Conservation (phyloP, 2,888 invertebrate species). For the Tinea semifulvella region DNA sequence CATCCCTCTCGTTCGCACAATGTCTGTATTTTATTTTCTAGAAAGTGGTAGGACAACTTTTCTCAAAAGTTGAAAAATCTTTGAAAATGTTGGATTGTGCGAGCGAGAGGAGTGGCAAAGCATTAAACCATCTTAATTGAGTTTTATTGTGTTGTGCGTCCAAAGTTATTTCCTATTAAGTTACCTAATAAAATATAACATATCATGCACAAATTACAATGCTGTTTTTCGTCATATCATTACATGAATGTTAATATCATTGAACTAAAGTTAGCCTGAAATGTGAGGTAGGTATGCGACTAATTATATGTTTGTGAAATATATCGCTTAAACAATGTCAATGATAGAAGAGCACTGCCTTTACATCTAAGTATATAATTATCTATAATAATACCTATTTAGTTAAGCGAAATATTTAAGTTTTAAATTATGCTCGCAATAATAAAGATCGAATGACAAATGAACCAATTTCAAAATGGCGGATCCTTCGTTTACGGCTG, state of each 20-base stretch:
- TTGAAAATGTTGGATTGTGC: no score
- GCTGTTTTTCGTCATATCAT: conserved; percentile 16
- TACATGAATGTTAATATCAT: conserved; percentile 4
- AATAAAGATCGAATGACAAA: not conserved
- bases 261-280: conserved; percentile 12
- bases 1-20: no score
- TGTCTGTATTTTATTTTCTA: no score
- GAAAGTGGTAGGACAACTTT: no score
- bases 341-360: conserved; percentile 48
- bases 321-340: conserved; percentile 38
- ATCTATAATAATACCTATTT: conserved; percentile 20
- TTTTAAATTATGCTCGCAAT: not conserved
- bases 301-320: conserved; percentile 23
- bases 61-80: no score
- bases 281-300: not conserved
- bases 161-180: no score
- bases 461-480: conserved; percentile 14
- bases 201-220: conserved; percentile 53
- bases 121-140: no score
- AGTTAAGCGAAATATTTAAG: conserved; percentile 27
- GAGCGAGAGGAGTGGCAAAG: no score
- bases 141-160: no score
- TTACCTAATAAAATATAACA: conserved; percentile 31
- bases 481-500: conserved; percentile 35
- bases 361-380: conserved; percentile 48